Evolutionary conservation across 2,888 invertebrate species (phyloP).

Genomic region (Danaus chrysippus): DNA sequence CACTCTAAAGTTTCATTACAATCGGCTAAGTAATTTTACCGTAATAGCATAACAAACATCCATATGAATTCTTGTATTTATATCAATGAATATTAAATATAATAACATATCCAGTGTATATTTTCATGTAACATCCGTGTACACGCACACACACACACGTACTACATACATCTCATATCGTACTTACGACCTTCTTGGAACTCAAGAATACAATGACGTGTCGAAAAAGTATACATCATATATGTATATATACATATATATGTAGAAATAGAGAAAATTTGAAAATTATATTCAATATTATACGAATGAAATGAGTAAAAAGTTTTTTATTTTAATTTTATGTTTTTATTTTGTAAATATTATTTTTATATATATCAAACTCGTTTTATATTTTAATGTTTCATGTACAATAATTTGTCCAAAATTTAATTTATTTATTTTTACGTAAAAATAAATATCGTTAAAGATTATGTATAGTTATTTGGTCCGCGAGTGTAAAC

Average conservation of each 20-base stretch:
- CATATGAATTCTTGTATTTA: neutral
- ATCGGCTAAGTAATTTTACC: neutral
- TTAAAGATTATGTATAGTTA: constrained; percentile 19
- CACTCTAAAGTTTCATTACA: neutral
- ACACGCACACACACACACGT: constrained; percentile 45
- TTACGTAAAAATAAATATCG: too few species aligned
- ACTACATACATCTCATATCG: constrained; percentile 72
- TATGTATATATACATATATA: constrained; percentile 11
- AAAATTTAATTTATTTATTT: too few species aligned
- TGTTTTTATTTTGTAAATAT: too few species aligned
- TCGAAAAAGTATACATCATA: constrained; percentile 31
- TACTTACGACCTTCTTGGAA: constrained; percentile 71
- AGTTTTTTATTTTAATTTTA: too few species aligned
- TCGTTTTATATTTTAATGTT: too few species aligned
- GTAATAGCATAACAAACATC: constrained; percentile 3
- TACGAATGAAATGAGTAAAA: too few species aligned
- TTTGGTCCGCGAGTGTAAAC: constrained; percentile 50
- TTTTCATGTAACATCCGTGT: constrained; percentile 36
- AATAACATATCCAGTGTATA: constrained; percentile 10
- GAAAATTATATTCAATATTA: too few species aligned
- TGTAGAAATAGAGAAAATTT: neutral
- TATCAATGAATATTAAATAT: neutral
- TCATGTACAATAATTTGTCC: too few species aligned
- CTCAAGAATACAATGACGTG: constrained; percentile 50
- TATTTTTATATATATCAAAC: too few species aligned